Conservation (phyloP, 53 echinoderm and acorn worm genomes). For the Hippasteria phrygiana region DNA sequence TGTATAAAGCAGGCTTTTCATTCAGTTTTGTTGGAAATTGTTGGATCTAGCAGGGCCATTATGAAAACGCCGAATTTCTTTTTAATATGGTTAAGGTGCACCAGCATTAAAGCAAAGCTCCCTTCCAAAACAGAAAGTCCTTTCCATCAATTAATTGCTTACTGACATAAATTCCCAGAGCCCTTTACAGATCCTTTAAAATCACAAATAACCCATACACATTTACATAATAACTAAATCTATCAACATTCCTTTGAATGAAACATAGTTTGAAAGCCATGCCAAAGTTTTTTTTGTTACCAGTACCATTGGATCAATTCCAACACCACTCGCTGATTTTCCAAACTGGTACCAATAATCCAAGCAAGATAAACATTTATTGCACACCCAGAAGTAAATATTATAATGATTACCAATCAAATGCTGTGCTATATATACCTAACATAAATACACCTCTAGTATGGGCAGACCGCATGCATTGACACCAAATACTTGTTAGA, state of each 20-base stretch:
- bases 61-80: too few relatives aligned
- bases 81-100: too few relatives aligned
- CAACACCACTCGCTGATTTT: not conserved
- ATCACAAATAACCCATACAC: not conserved
- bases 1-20: too few relatives aligned
- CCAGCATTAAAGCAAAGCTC: too few relatives aligned
- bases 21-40: too few relatives aligned
- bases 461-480: not conserved
- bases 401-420: not conserved
- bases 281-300: not conserved
- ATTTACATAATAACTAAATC: not conserved
- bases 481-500: not conserved
- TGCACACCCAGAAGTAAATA: conserved; percentile 50
- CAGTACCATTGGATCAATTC: not conserved
- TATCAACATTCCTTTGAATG: not conserved
- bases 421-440: not conserved
- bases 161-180: too few relatives aligned
- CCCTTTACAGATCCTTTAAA: too few relatives aligned
- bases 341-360: not conserved
- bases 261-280: not conserved
- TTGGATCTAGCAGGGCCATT: too few relatives aligned
- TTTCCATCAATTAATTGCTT: too few relatives aligned
- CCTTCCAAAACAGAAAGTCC: too few relatives aligned
- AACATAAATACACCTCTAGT: conserved; percentile 1
- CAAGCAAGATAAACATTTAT: conserved; percentile 31